These are phyloP conservation scores for Amphiura filiformis DNA, from an alignment of 35 echinoderm and acorn worm species.

Conservation along the genomic window DNA sequence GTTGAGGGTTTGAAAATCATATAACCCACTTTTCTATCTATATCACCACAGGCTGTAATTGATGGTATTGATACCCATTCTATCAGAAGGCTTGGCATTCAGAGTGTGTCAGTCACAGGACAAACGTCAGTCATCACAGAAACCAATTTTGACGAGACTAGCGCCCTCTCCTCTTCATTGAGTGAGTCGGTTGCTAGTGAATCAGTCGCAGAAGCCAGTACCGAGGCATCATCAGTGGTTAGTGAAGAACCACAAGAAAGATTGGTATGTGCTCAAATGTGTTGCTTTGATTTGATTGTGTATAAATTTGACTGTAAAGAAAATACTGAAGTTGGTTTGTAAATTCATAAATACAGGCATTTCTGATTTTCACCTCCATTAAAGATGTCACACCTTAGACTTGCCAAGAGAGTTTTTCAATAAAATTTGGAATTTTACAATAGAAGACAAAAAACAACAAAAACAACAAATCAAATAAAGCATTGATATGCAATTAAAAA, in stretches of 20 bases:
- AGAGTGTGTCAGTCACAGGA: constrained; percentile 67
- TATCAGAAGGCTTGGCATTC: constrained; percentile 66
- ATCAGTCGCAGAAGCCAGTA: constrained; percentile 49
- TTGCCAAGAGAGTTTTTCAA: background rate
- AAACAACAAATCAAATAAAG: no score
- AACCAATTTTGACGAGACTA: constrained; percentile 20
- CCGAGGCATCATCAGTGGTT: constrained; percentile 62
- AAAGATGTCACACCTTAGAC: background rate
- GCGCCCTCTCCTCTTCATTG: constrained; percentile 19
- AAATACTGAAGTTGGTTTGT: no score
- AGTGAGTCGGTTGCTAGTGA: constrained; percentile 62
- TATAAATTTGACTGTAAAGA: no score
- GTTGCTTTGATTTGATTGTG: no score
- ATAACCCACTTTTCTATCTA: no score
- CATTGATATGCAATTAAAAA: no score
- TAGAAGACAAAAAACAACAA: no score
- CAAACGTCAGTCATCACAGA: constrained; percentile 48
- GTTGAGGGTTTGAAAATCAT: no score
- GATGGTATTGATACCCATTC: constrained; percentile 63
- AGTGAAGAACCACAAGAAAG: constrained; percentile 61
- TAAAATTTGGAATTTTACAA: background rate
- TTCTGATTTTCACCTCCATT: no score
- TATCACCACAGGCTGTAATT: constrained; percentile 64
- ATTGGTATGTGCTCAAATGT: constrained; percentile 56
- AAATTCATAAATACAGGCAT: no score